Conservation (phyloP, 1,140 invertebrate genomes). For the Armadillidium nasatum region DNA sequence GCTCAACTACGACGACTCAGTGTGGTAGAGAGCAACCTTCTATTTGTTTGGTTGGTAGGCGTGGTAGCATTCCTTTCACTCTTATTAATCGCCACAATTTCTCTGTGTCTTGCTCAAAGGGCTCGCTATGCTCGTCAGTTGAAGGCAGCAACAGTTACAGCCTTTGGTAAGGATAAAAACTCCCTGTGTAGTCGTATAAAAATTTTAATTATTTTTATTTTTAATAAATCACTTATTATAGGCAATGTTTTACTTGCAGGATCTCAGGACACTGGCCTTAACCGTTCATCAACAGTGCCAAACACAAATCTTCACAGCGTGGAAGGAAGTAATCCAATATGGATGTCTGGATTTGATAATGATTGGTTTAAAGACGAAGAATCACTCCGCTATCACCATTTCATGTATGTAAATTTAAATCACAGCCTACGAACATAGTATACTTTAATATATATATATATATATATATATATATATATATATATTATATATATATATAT, state of each 20-base stretch:
- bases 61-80: constrained; percentile 70
- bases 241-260: constrained; percentile 43
- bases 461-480: too few relatives aligned
- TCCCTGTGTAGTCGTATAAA: too few relatives aligned
- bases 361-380: constrained; percentile 86
- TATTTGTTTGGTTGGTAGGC: constrained; percentile 70
- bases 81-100: constrained; percentile 69
- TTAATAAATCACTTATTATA: neutral
- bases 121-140: constrained; percentile 75
- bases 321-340: constrained; percentile 90
- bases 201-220: constrained; percentile 11
- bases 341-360: constrained; percentile 89
- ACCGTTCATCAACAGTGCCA: constrained; percentile 71
- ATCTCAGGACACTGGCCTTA: constrained; percentile 59
- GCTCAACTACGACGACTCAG: constrained; percentile 57
- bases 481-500: too few relatives aligned
- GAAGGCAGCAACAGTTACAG: constrained; percentile 88
- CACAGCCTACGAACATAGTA: neutral
- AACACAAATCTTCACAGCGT: constrained; percentile 91
- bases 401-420: constrained; percentile 38
- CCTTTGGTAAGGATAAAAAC: constrained; percentile 67
- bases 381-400: constrained; percentile 42
- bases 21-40: constrained; percentile 46
- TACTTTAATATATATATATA: neutral
- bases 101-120: constrained; percentile 73